These are phyloP conservation scores for Nymphicus hollandicus DNA, from an alignment of 2,113 vertebrate genomes.

Conservation along the genomic window DNA sequence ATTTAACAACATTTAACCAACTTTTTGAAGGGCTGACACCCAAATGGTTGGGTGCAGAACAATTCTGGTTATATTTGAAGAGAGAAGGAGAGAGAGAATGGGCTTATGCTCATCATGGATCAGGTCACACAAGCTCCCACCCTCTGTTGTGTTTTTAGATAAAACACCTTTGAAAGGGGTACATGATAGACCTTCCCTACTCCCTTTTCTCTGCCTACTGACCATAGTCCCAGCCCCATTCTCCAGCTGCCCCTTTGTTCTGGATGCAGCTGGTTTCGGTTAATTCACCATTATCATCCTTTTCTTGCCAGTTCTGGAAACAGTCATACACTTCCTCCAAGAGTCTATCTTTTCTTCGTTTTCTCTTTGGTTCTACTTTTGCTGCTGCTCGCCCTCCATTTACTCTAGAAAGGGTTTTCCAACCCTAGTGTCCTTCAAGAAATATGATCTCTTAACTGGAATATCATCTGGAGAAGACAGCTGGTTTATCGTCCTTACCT, in stretches of 20 bases:
- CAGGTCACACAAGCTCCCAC: background rate
- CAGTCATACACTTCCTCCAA: fast-evolving
- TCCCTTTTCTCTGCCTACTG: background rate
- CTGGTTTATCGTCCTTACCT: background rate
- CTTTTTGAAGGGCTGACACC: background rate
- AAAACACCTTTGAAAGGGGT: background rate
- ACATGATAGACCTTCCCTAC: background rate
- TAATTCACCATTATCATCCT: background rate
- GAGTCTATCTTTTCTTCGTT: background rate
- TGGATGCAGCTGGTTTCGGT: background rate
- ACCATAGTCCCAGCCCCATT: background rate
- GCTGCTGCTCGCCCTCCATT: background rate
- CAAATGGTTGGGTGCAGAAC: background rate
- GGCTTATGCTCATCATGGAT: fast-evolving
- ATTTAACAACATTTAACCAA: background rate
- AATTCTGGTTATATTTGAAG: background rate
- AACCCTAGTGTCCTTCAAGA: background rate
- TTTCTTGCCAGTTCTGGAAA: background rate
- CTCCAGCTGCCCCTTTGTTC: background rate
- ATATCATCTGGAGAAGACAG: background rate
- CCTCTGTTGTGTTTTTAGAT: background rate
- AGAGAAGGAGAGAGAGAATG: background rate
- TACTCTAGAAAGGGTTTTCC: background rate
- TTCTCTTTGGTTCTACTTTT: background rate
- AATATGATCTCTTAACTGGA: background rate